Percentiles rank a stretch among this genome's conserved stretches.
Evolutionary conservation across 2,888 invertebrate genomes (phyloP).

Genomic region (Xanthia togata): DNA sequence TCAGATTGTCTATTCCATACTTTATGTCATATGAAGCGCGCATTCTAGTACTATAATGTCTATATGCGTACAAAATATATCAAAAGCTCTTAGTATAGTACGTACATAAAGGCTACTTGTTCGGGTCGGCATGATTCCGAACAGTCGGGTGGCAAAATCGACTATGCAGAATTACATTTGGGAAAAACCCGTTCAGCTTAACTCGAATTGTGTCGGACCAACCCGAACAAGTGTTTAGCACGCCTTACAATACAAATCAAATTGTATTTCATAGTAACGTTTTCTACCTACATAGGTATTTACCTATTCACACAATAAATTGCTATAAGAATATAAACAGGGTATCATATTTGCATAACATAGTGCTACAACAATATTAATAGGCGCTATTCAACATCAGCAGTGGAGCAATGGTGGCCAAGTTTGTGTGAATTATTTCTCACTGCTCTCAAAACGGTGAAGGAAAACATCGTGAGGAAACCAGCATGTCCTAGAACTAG

Average conservation of each 20-base stretch:
- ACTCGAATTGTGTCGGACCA: too few species aligned
- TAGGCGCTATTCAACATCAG: not conserved
- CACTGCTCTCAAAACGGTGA: too few species aligned
- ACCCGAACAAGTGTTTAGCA: too few species aligned
- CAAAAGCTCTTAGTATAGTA: not conserved
- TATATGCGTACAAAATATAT: not conserved
- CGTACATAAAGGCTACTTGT: too few species aligned
- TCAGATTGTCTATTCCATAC: slow-evolving; percentile 19
- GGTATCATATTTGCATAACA: not conserved
- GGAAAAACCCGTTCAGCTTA: too few species aligned
- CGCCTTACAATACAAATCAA: not conserved
- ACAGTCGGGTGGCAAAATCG: too few species aligned
- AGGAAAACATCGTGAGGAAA: too few species aligned
- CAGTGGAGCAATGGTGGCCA: too few species aligned
- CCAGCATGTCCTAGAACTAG: not conserved
- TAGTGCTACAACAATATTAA: not conserved
- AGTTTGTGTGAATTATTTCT: too few species aligned
- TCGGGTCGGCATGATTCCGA: too few species aligned
- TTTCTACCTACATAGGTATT: not conserved
- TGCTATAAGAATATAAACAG: slow-evolving; percentile 10
- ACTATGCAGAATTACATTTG: too few species aligned
- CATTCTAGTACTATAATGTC: not conserved
- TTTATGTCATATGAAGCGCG: not conserved
- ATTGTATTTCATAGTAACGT: not conserved
- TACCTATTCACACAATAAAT: not conserved